A percentile compares a stretch with the other conserved stretches of the same genome.
These are phyloP conservation scores for Lemur catta DNA, from an alignment of 2,797 vertebrate genomes.

Conservation along the genomic window DNA sequence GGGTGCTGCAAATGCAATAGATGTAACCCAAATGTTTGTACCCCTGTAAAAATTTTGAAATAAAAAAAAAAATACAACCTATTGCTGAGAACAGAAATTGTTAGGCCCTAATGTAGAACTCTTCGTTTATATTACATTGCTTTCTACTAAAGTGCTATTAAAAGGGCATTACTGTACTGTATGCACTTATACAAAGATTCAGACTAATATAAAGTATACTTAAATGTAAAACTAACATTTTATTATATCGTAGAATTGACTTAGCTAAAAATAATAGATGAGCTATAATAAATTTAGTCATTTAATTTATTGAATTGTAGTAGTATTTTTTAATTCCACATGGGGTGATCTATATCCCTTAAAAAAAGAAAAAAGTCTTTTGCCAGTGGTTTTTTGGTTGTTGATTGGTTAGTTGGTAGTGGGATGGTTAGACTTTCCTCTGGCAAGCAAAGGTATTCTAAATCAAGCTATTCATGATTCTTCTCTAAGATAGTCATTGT, in stretches of 20 bases:
- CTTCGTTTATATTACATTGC: neutral
- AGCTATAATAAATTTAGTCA: neutral
- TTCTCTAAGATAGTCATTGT: neutral
- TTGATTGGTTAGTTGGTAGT: neutral
- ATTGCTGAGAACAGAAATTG: neutral
- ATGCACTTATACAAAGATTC: neutral
- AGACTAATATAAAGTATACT: neutral
- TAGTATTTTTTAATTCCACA: neutral
- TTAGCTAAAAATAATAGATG: slow-evolving; percentile 1
- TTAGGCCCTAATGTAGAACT: neutral
- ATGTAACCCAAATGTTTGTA: too few species aligned
- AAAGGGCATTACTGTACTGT: neutral
- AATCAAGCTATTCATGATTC: neutral
- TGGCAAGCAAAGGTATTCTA: neutral
- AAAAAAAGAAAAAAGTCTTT: neutral
- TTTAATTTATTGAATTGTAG: slow-evolving; percentile 22
- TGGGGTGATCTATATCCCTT: neutral
- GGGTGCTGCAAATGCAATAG: too few species aligned
- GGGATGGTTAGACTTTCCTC: neutral
- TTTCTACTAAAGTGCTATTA: neutral
- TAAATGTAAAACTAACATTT: slow-evolving; percentile 26
- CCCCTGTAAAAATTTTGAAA: too few species aligned
- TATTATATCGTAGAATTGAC: neutral
- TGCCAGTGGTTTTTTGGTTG: neutral
- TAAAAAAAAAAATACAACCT: neutral